Evolutionary conservation across 2,888 invertebrate genomes (phyloP), one percentile per base, ranked within the genome.

Genomic region (Dryobota labecula): DNA sequence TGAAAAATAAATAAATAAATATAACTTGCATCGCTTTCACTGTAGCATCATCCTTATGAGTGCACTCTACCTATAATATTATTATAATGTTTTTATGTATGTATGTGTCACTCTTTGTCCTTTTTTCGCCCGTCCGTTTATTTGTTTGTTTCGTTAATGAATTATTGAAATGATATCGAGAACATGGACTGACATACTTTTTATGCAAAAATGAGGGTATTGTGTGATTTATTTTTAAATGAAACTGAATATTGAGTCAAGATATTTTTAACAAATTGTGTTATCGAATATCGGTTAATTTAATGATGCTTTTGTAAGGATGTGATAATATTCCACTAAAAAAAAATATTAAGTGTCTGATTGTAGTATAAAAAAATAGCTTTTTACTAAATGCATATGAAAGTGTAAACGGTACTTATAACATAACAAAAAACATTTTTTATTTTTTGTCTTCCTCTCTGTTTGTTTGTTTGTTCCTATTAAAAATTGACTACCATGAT

Each of bases 141-240:
- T 85, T 84, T 84, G 76, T 88, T 79, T 82, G 75, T 88, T 80
- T 83, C 65, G 68, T 79, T 70, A 64, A 63, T 73, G 76, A 73
- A 73, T 80, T 80, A 84, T 90, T 90, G 70, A 89, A 91, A 88
- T 87, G 86, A 87, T 85, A 85, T 82, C 73, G 43, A 71, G 77
- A 73, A 72, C 76, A 60, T n/a, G n/a, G n/a, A n/a, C 69, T 65
- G 79, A 73, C 81, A 78, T 74, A 80, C 70, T 73, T 79, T 77
- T 78, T 58, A 61, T 53, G n/a, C 53, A 36, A 24, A 47, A 56
- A 54, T 64, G 20, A 63, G 5, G n/a, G 53, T 36, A 54, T 38
- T 62, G 24, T 45, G n/a, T 51, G 30, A 58, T 63, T 60, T 66
- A 64, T 80, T 64, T 64, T 78, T 53, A 64, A 64, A 70, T 57